phyloP scores from a whole-genome alignment of 2,113 vertebrate species.

The Xyrauchen texanus region DNA sequence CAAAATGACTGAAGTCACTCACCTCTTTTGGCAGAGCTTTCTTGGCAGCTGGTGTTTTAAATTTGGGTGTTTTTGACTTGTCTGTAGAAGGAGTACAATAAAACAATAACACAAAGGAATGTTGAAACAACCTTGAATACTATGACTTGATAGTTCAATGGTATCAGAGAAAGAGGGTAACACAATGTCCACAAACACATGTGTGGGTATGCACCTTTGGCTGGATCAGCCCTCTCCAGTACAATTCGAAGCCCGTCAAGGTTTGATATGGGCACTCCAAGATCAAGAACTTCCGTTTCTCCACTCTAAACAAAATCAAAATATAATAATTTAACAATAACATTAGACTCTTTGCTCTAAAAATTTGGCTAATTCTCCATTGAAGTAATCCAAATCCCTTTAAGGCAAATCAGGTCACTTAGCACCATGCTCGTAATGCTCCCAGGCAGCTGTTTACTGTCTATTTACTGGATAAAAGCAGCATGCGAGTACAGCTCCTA shows the following conservation, averaged over 20 bases:
- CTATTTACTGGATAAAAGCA: too few species aligned
- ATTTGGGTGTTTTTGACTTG: conserved; percentile 77
- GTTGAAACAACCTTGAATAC: conserved; percentile 17
- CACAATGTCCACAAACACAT: too few species aligned
- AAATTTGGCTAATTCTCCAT: too few species aligned
- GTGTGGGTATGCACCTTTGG: conserved; percentile 74
- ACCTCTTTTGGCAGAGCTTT: conserved; percentile 82
- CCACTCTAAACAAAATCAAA: conserved; percentile 77
- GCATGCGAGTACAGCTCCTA: too few species aligned
- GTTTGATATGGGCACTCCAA: conserved; percentile 93
- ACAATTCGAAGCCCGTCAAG: conserved; percentile 92
- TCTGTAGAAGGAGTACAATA: conserved; percentile 36
- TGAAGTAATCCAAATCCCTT: too few species aligned
- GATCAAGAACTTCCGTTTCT: conserved; percentile 87
- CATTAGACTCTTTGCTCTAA: too few species aligned
- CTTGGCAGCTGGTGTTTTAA: conserved; percentile 70
- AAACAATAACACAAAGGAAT: conserved; percentile 23
- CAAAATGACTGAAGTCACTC: conserved; percentile 60
- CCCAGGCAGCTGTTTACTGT: too few species aligned
- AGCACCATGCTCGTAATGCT: too few species aligned
- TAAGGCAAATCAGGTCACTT: too few species aligned
- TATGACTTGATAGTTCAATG: too few species aligned
- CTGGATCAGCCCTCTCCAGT: conserved; percentile 81
- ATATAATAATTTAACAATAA: not conserved
- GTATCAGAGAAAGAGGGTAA: too few species aligned